Evolutionary conservation across 2,797 vertebrate species (phyloP), one percentile per base, ranked within the genome.

Genomic region (Choloepus didactylus): DNA sequence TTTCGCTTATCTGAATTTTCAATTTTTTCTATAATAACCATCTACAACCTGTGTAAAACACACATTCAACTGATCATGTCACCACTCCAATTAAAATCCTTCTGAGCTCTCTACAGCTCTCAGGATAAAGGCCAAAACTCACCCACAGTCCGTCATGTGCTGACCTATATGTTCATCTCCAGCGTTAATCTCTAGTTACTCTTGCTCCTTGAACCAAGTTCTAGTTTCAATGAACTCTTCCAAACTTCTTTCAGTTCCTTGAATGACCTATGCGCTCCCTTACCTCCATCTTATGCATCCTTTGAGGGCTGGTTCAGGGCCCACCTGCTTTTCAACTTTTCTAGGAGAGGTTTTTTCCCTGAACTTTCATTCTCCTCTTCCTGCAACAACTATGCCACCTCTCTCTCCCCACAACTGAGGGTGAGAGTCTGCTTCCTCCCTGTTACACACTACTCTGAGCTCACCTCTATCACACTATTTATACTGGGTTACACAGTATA

Each of bases 1-100:
- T 85, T 66, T 51, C 27, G 23, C 66, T 82, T 69, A 81, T 29
- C 77, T 79, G 31, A 56, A 69, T 89, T 95, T 94, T 94, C 85
- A 69, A 62, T 84, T 75, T 89, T 91, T 91, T 84, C 59, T 69
- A 80, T 31, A 92, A 41, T 29, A 79, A 76, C 46, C 6, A 76
- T 64, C 49, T 72, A 70, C 72, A 73, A 62, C 46, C 66, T 75
- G 60, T 18, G 31, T 51, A 75, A 94, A 92, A 80, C 44, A 82
- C 21, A 88, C 11, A 56, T 5, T 31, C 29, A 85, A 70, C 38
- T 75, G 14, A 51, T 51, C 9, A 51, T 54, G 9, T 54, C 51
- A 54, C 51, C 51, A 54, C 31, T 66, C 31, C 67, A 25, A 70
- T 6, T 84, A 73, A 80, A 95, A 56, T 21, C 46, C 21, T 83